Percentiles rank a stretch among this genome's conserved stretches.
phyloP scores from a whole-genome alignment of 2,888 invertebrate species.

The Drosophila atripex region DNA sequence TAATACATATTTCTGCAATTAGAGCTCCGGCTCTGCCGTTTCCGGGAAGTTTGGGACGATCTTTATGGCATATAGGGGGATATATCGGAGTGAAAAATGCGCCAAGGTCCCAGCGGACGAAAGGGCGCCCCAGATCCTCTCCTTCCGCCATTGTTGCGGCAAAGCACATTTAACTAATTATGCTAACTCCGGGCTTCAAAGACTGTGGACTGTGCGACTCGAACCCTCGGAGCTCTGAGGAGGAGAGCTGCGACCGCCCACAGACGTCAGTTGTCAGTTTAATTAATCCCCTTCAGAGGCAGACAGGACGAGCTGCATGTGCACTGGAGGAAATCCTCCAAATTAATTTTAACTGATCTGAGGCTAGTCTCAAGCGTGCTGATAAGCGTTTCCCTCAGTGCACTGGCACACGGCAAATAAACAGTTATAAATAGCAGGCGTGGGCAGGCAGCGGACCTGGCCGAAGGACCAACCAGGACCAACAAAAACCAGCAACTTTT shows the following conservation, averaged over 20 bases:
- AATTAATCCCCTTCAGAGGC: slow-evolving; percentile 80
- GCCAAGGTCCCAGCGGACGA: not conserved
- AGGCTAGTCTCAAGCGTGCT: not conserved
- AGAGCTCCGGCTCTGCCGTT: slow-evolving; percentile 4
- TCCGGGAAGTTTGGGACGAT: slow-evolving; percentile 1
- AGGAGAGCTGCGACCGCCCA: slow-evolving; percentile 48
- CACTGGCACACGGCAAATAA: slow-evolving; percentile 62
- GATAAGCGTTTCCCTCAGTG: slow-evolving; percentile 9
- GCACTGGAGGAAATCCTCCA: slow-evolving; percentile 7
- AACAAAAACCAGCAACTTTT: slow-evolving; percentile 16
- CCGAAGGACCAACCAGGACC: slow-evolving; percentile 30
- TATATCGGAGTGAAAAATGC: slow-evolving; percentile 32
- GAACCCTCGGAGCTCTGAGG: not conserved
- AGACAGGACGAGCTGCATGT: slow-evolving; percentile 45
- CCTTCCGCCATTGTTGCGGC: slow-evolving; percentile 60
- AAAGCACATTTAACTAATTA: slow-evolving; percentile 79
- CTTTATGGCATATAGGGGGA: slow-evolving; percentile 25
- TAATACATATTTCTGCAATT: slow-evolving; percentile 43
- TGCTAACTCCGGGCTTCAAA: slow-evolving; percentile 69
- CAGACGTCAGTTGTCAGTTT: slow-evolving; percentile 72
- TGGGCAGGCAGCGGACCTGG: slow-evolving; percentile 38
- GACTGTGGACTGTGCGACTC: slow-evolving; percentile 21
- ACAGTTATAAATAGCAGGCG: slow-evolving; percentile 65
- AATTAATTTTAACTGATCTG: not conserved
- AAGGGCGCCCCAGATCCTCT: slow-evolving; percentile 7